A percentile compares a stretch with the other conserved stretches of the same genome.
These are phyloP conservation scores for Chrysolina haemoptera DNA, from an alignment of 2,888 invertebrate species.

Conservation along the genomic window DNA sequence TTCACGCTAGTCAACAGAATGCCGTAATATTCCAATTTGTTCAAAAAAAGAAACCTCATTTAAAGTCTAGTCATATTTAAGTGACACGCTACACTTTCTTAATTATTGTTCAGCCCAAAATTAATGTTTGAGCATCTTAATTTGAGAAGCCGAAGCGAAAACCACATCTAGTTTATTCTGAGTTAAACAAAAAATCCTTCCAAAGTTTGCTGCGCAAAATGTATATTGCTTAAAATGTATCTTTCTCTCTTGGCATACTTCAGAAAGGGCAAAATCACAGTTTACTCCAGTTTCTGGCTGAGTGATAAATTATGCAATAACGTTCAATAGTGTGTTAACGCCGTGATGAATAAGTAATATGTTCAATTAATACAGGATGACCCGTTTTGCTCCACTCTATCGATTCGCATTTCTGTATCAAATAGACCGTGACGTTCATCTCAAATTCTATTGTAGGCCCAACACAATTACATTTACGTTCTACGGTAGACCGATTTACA, in stretches of 20 bases:
- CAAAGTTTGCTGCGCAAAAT: constrained; percentile 27
- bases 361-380: constrained; percentile 40
- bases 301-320: constrained; percentile 36
- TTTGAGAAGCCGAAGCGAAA: constrained; percentile 27
- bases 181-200: constrained; percentile 20
- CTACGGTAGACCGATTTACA: not conserved
- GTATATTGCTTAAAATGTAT: constrained; percentile 12
- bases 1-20: constrained; percentile 14
- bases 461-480: constrained; percentile 17
- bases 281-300: constrained; percentile 29
- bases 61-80: constrained; percentile 33
- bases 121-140: constrained; percentile 38
- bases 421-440: not conserved
- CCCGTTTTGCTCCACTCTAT: constrained; percentile 35
- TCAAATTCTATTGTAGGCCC: constrained; percentile 13
- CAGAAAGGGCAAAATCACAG: constrained; percentile 10
- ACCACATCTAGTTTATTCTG: constrained; percentile 30
- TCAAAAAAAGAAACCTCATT: constrained; percentile 20
- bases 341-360: constrained; percentile 38
- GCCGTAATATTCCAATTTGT: constrained; percentile 8
- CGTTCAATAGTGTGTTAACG: constrained; percentile 40
- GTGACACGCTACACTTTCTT: constrained; percentile 38
- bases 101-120: constrained; percentile 31
- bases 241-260: not conserved
- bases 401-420: constrained; percentile 23